phyloP scores from a whole-genome alignment of 2,888 invertebrate species.

The Clitarchus hookeri region DNA sequence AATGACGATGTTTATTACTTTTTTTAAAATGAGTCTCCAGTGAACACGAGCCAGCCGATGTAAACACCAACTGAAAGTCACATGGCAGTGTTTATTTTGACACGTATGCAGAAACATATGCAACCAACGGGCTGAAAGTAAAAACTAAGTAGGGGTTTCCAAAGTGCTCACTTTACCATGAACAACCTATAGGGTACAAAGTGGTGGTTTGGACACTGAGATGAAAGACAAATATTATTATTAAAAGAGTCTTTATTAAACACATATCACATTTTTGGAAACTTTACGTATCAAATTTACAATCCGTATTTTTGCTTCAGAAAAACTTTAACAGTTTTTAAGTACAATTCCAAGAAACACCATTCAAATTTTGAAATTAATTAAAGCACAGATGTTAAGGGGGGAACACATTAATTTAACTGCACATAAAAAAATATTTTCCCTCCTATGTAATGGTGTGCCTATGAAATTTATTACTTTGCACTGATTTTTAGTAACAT shows the following conservation, averaged over 20 bases:
- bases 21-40: too few relatives aligned
- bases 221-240: not conserved
- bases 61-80: too few relatives aligned
- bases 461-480: not conserved
- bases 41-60: too few relatives aligned
- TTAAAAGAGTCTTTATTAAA: constrained; percentile 40
- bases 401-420: too few relatives aligned
- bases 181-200: too few relatives aligned
- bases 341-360: not conserved
- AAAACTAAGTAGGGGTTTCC: too few relatives aligned
- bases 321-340: not conserved
- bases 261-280: constrained; percentile 41
- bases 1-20: too few relatives aligned
- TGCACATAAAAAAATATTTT: not conserved
- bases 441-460: not conserved
- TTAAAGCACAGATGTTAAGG: not conserved
- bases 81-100: too few relatives aligned
- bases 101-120: too few relatives aligned
- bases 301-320: not conserved
- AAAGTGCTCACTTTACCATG: too few relatives aligned
- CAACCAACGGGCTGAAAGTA: too few relatives aligned
- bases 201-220: too few relatives aligned
- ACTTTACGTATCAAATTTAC: not conserved
- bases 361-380: not conserved
- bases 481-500: not conserved